Evolutionary conservation across 2,113 vertebrate species (phyloP).

Genomic region (Glaucidium brasilianum): DNA sequence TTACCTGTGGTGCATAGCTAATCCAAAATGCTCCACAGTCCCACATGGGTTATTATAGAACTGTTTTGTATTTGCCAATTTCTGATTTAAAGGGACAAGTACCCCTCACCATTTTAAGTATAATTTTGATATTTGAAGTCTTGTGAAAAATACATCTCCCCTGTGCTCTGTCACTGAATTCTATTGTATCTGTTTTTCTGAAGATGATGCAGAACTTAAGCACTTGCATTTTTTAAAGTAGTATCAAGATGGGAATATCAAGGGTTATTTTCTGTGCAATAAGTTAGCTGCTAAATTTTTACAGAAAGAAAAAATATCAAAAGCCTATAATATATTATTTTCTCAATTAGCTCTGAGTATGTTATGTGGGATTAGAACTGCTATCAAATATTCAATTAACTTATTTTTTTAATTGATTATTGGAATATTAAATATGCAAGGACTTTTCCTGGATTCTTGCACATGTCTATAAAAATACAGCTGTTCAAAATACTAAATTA

Average conservation of each 20-base stretch:
- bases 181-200: background rate
- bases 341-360: background rate
- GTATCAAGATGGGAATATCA: background rate
- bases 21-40: background rate
- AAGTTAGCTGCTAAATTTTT: background rate
- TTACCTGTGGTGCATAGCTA: background rate
- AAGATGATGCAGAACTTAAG: background rate
- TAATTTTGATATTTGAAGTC: background rate
- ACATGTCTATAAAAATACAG: background rate
- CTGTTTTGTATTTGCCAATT: background rate
- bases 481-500: background rate
- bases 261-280: background rate
- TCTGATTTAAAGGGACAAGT: background rate
- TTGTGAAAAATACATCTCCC: background rate
- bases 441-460: background rate
- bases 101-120: background rate
- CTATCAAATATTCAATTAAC: background rate
- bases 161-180: background rate
- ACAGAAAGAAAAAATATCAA: background rate
- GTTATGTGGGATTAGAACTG: background rate
- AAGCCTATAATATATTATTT: background rate
- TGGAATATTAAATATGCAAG: background rate
- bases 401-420: background rate
- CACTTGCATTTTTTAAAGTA: background rate
- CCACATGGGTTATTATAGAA: background rate